Evolutionary conservation across 2,888 invertebrate species (phyloP).

Genomic region (Callyntrura sp.): DNA sequence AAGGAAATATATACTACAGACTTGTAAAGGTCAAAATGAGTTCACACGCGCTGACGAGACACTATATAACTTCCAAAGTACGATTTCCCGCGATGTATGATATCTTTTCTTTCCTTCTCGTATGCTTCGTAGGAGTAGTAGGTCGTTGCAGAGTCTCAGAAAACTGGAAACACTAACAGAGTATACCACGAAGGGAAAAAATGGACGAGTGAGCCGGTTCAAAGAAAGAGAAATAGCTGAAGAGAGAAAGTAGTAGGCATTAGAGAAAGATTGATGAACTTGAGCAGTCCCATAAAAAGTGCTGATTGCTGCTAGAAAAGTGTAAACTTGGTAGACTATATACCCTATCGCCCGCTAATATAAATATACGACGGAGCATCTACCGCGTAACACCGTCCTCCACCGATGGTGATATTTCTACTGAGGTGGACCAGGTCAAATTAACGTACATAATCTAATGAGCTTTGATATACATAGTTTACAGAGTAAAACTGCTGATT

Average conservation of each 20-base stretch:
- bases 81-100: constrained; percentile 38
- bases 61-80: constrained; percentile 62
- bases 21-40: constrained; percentile 73
- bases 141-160: too few relatives aligned
- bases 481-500: neutral
- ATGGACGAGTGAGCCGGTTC: neutral
- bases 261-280: constrained; percentile 74
- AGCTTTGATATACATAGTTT: neutral
- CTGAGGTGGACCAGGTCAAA: constrained; percentile 11
- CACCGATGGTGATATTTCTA: neutral
- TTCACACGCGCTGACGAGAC: constrained; percentile 58
- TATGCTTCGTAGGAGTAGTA: neutral
- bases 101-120: constrained; percentile 13
- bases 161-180: constrained; percentile 33
- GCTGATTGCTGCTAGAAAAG: constrained; percentile 67
- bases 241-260: constrained; percentile 9
- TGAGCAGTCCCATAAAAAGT: constrained; percentile 73
- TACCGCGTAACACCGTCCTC: too few relatives aligned
- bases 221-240: neutral
- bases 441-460: constrained; percentile 1
- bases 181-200: neutral
- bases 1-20: too few relatives aligned
- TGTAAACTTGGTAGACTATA: constrained; percentile 4
- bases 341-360: constrained; percentile 12
- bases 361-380: too few relatives aligned